Base-by-base conservation (phyloP, 2,797 vertebrate species). In the Oreonectes daqikongensis region DNA sequence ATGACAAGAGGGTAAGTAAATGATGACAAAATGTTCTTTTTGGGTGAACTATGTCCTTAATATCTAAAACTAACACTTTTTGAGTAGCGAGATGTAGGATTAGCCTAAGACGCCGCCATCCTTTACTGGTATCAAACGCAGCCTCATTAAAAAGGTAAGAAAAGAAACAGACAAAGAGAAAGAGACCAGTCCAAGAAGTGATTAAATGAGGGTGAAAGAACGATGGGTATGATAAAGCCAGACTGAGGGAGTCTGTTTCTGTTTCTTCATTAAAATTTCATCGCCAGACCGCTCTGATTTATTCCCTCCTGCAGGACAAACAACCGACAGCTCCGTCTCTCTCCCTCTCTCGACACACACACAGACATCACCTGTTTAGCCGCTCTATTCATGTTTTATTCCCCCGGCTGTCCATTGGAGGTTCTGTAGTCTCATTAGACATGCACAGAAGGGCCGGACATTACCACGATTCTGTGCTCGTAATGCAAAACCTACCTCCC, bases 231-330 rank as follows among this genome's bases (percentile, higher is more conserved):
- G 63, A 73, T 80, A 72, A 77, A 72, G 38, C 63, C 53, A 65
- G 79, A 77, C 63, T 72, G 75, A 77, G 69, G 64, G 75, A 81
- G 64, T 78, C 69, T 69, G 79, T 78, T 73, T 69, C 74, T 57
- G 69, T 73, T 78, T 69, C 79, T 74, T 81, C 79, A 81, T 81
- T 81, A 81, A 81, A 81, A 75, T 81, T 81, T 78, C 57, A 81
- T 81, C 26, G 48, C 64, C 44, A 68, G 64, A 48, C 75, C 40
- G 57, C 67, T 70, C 67, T 78, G 79, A 81, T 81, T 74, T 78
- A 81, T 78, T 81, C 75, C 57, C 76, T 73, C 59, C 79, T 81
- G 69, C 75, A 78, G 79, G 79, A 81, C 69, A 69, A 69, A 68
- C 48, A 53, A 38, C 63, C 77, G 79, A 65, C 74, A 68, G 75